Evolutionary conservation across 1,140 invertebrate species (phyloP).

Genomic region (Muscidifurax raptorellus): DNA sequence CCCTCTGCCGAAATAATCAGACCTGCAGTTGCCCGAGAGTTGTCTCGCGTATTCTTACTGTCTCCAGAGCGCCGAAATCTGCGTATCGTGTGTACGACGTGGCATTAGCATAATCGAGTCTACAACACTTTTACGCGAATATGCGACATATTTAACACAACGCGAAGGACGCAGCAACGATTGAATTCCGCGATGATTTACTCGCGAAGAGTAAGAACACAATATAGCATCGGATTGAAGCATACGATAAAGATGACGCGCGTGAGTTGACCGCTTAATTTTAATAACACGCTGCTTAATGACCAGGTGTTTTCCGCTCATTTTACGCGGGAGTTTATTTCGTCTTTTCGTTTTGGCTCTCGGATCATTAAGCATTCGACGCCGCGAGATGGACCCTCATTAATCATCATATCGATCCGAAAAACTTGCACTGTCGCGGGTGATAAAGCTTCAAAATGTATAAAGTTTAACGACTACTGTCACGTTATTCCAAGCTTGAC

Average conservation of each 20-base stretch:
- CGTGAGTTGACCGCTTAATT: too few relatives aligned
- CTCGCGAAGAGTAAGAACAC: not conserved
- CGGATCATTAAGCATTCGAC: not conserved
- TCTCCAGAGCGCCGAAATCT: not conserved
- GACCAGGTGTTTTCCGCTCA: too few relatives aligned
- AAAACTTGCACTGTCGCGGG: not conserved
- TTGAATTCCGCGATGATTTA: conserved; percentile 30
- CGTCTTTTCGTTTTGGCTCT: not conserved
- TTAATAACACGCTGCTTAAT: too few relatives aligned
- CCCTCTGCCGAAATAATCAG: not conserved
- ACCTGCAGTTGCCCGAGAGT: not conserved
- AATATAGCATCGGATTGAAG: too few relatives aligned
- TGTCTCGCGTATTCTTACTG: not conserved
- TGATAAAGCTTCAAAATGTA: too few relatives aligned
- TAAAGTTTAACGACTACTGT: too few relatives aligned
- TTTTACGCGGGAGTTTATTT: too few relatives aligned
- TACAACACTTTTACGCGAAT: not conserved
- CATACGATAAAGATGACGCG: not conserved
- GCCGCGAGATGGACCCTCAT: not conserved
- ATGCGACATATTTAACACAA: not conserved
- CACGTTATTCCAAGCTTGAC: too few relatives aligned
- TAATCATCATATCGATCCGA: conserved; percentile 1
- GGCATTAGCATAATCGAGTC: conserved; percentile 26
- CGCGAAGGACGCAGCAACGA: not conserved
- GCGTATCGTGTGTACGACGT: not conserved